Base-by-base conservation (phyloP, 2,797 vertebrate species). In the Syngnathus acus region DNA sequence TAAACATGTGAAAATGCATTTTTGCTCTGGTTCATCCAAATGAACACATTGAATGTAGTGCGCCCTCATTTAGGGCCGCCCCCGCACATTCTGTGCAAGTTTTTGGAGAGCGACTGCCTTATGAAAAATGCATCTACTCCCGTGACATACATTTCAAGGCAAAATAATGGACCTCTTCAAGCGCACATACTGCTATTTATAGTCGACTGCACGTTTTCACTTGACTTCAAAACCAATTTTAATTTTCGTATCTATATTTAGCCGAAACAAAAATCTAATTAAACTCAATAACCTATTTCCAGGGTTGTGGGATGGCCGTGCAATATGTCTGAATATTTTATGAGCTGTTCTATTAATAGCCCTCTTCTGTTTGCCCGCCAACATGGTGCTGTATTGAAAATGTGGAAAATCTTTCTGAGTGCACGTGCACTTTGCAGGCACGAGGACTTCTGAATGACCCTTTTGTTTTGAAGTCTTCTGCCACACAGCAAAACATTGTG, bases 261-360 rank as follows among this genome's bases (percentile, higher is more conserved):
- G 65, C 50, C 47, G 23, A n/a, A 77, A 71, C 65, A 45, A 69
- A 72, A 63, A 71, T 55, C 67, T 68, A 78, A 65, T 82, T 77
- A 66, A 80, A 76, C 23, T 67, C 66, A 63, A 78, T 76, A 84
- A 66, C 67, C 81, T 73, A 71, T 78, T 84, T 85, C 70, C 69
- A 59, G 69, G 72, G 78, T 70, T 70, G 39, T 67, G 65, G 65
- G 75, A 69, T 68, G 4, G 43, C 66, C 40, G n/a, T 54, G 73
- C 43, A 78, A 71, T 79, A 67, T 75, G 65, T 79, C 69, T 87
- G 81, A 87, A 88, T 87, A 80, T 74, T 87, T 86, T 37, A 90
- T 81, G 77, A 81, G 69, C 43, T 9, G 60, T 37, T 78, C 79
- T 90, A 88, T 89, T 88, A 85, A 71, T 70, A 75, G 73, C 73